Conservation (phyloP, 2,113 vertebrate species). For the Laticauda colubrina region DNA sequence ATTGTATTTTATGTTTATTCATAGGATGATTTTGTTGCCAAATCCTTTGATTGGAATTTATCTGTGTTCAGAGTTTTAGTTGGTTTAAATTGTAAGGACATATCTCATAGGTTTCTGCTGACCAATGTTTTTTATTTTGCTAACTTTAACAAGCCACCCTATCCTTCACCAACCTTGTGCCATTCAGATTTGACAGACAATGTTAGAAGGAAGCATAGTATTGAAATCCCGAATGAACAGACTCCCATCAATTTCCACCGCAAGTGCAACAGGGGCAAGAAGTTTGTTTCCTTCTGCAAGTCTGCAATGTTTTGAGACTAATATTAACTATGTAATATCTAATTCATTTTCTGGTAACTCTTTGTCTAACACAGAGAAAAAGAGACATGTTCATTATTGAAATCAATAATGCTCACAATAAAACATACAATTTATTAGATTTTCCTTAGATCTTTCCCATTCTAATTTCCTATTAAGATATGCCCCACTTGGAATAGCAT, state of each 20-base stretch:
- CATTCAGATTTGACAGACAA: neutral
- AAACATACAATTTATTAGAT: neutral
- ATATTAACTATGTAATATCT: neutral
- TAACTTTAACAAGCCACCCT: neutral
- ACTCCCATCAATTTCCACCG: slow-evolving; percentile 92
- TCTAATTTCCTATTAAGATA: neutral
- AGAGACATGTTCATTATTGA: neutral
- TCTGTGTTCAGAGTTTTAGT: neutral
- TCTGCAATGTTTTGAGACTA: slow-evolving; percentile 34
- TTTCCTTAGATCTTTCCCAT: neutral
- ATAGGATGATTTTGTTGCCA: neutral
- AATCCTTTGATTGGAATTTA: neutral
- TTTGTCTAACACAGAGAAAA: neutral
- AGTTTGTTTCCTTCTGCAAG: slow-evolving; percentile 98
- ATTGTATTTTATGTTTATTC: neutral
- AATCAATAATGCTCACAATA: neutral
- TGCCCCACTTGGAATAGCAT: neutral
- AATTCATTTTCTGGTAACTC: neutral
- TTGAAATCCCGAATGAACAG: slow-evolving; percentile 84
- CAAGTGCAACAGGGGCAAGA: slow-evolving; percentile 95
- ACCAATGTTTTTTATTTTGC: too few species aligned
- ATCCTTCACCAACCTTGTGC: neutral
- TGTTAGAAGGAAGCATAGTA: neutral
- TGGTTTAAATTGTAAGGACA: neutral
- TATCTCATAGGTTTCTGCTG: neutral